phyloP scores from a whole-genome alignment of 2,888 invertebrate genomes.

The Formica aserva region DNA sequence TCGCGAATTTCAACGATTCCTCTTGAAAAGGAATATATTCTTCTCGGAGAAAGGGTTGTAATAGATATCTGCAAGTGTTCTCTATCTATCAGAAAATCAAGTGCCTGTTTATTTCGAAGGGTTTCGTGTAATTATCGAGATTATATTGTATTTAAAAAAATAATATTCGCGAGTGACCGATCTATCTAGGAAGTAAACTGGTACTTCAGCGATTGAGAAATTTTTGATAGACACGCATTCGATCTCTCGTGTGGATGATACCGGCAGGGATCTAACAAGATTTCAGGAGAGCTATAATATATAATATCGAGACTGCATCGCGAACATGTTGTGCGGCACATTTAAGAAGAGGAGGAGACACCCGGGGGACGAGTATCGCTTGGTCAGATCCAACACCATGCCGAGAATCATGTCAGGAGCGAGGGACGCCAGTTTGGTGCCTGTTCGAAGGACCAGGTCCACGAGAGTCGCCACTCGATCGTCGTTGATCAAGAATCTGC shows the following conservation, averaged over 20 bases:
- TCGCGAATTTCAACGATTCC: not conserved
- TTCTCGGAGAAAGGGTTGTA: no score
- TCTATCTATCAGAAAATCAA: not conserved
- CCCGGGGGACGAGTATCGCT: constrained; percentile 81
- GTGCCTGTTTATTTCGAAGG: not conserved
- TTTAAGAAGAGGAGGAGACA: constrained; percentile 78
- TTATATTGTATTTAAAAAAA: not conserved
- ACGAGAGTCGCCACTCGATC: constrained; percentile 69
- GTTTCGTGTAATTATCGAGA: not conserved
- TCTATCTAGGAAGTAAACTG: not conserved
- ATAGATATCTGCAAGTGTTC: not conserved
- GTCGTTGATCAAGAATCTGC: constrained; percentile 75
- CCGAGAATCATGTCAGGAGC: constrained; percentile 73
- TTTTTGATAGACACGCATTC: not conserved
- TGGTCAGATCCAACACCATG: constrained; percentile 77
- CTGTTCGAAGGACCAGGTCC: constrained; percentile 72
- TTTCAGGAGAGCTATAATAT: not conserved
- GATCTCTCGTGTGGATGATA: constrained; percentile 7
- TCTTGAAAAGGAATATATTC: not conserved
- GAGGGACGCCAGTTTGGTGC: constrained; percentile 71
- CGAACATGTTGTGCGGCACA: constrained; percentile 82
- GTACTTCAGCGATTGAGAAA: not conserved
- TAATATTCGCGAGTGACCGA: not conserved
- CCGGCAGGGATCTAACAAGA: not conserved
- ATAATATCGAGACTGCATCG: constrained; percentile 4